phyloP scores from a whole-genome alignment of 2,113 vertebrate genomes.

The Alosa alosa region DNA sequence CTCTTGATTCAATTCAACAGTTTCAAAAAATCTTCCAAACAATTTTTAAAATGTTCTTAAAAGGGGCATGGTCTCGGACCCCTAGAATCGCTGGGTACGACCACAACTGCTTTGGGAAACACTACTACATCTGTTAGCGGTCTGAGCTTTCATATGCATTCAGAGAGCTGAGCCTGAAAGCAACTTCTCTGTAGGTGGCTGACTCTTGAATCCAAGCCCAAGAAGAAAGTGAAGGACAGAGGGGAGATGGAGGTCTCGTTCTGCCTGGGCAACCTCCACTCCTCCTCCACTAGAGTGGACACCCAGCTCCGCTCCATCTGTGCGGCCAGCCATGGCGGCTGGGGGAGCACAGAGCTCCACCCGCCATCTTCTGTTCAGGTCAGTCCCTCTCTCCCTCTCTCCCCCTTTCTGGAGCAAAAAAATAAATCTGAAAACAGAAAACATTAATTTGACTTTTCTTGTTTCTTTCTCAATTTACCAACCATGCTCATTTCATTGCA shows the following conservation, averaged over 20 bases:
- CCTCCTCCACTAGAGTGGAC: constrained; percentile 47
- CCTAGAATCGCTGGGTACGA: neutral
- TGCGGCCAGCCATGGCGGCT: constrained; percentile 62
- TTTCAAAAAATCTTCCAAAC: too few relatives aligned
- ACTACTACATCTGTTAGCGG: neutral
- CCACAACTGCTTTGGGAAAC: neutral
- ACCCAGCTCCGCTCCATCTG: constrained; percentile 56
- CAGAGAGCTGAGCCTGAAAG: neutral
- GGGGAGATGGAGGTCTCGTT: constrained; percentile 46
- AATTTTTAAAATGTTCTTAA: too few relatives aligned
- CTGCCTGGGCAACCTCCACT: constrained; percentile 43
- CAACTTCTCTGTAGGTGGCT: constrained; percentile 39
- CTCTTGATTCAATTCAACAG: too few relatives aligned
- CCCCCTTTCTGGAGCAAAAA: constrained; percentile 31
- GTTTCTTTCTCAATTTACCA: neutral
- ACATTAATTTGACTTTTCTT: too few relatives aligned
- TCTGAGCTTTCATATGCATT: neutral
- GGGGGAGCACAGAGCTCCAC: constrained; percentile 58
- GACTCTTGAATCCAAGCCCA: constrained; percentile 35
- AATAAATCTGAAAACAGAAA: neutral
- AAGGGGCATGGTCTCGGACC: too few relatives aligned
- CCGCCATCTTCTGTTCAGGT: constrained; percentile 66
- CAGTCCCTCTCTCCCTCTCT: constrained; percentile 45
- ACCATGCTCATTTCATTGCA: neutral
- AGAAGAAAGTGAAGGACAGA: constrained; percentile 41